Percentiles rank a stretch among this genome's conserved stretches.
These are phyloP conservation scores for Drosophila diplacantha DNA, from an alignment of 2,888 invertebrate genomes.

Conservation along the genomic window DNA sequence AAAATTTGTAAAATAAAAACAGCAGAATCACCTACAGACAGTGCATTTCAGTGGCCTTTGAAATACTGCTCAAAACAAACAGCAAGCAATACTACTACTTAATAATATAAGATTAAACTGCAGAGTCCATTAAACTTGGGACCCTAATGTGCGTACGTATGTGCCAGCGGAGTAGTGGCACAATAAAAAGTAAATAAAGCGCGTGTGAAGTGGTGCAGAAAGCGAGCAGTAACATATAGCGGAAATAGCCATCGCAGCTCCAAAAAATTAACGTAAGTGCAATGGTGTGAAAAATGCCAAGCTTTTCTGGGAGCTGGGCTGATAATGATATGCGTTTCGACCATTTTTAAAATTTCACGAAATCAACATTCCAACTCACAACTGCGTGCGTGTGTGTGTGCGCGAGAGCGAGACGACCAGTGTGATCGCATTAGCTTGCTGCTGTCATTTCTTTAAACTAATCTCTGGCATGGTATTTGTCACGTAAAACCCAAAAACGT, in stretches of 20 bases:
- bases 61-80: conserved; percentile 65
- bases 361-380: conserved; percentile 71
- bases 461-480: conserved; percentile 52
- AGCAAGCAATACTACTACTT: conserved; percentile 51
- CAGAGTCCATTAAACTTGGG: conserved; percentile 30
- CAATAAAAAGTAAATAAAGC: conserved; percentile 68
- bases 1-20: conserved; percentile 60
- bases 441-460: conserved; percentile 64
- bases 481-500: conserved; percentile 60
- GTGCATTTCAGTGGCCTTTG: conserved; percentile 69
- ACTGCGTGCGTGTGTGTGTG: conserved; percentile 43
- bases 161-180: conserved; percentile 43
- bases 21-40: conserved; percentile 43
- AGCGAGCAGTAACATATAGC: conserved; percentile 24
- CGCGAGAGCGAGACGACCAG: conserved; percentile 58
- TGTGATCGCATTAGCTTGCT: conserved; percentile 48
- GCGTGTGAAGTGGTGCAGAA: conserved; percentile 67
- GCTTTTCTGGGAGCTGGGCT: conserved; percentile 23
- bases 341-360: conserved; percentile 71
- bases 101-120: conserved; percentile 35
- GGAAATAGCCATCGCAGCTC: conserved; percentile 16
- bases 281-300: conserved; percentile 19
- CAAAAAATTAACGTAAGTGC: conserved; percentile 56
- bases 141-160: conserved; percentile 52
- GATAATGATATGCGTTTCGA: conserved; percentile 68